A percentile compares a stretch with the other conserved stretches of the same genome.
These are phyloP conservation scores for Poeciliopsis occidentalis DNA, from an alignment of 2,113 vertebrate species.

Conservation along the genomic window DNA sequence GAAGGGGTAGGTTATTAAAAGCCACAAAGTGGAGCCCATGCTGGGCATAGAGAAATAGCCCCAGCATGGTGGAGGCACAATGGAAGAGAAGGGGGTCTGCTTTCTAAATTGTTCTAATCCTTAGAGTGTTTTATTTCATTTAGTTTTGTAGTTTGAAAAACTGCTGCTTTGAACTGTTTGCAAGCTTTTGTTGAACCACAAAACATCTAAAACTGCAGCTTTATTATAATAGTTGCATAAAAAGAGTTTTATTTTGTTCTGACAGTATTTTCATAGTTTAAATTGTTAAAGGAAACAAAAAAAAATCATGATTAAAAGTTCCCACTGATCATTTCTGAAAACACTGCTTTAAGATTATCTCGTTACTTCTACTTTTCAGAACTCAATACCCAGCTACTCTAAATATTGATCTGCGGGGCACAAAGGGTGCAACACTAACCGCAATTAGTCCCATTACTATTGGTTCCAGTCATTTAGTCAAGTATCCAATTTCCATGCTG, in stretches of 20 bases:
- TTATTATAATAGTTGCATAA: conserved; percentile 6
- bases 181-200: conserved; percentile 42
- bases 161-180: conserved; percentile 80
- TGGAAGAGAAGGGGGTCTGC: conserved; percentile 85
- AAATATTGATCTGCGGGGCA: conserved; percentile 75
- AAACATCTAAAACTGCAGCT: conserved; percentile 40
- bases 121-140: conserved; percentile 92
- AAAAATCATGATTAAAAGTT: conserved; percentile 18
- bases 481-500: conserved; percentile 81
- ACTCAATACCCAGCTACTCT: conserved; percentile 70
- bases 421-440: conserved; percentile 71
- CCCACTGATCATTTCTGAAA: conserved; percentile 15
- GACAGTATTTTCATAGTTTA: background rate
- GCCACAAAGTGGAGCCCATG: conserved; percentile 92
- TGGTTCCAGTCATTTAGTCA: conserved; percentile 79
- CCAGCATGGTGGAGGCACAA: conserved; percentile 87
- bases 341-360: conserved; percentile 28
- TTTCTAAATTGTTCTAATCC: conserved; percentile 93
- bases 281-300: background rate
- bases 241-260: background rate
- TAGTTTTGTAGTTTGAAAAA: conserved; percentile 88
- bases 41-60: conserved; percentile 92
- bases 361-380: conserved; percentile 63
- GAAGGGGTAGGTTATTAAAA: conserved; percentile 96
- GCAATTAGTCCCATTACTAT: conserved; percentile 80